Evolutionary conservation across 2,113 vertebrate species (phyloP), one percentile per base, ranked within the genome.

Genomic region (Probosciger aterrimus): DNA sequence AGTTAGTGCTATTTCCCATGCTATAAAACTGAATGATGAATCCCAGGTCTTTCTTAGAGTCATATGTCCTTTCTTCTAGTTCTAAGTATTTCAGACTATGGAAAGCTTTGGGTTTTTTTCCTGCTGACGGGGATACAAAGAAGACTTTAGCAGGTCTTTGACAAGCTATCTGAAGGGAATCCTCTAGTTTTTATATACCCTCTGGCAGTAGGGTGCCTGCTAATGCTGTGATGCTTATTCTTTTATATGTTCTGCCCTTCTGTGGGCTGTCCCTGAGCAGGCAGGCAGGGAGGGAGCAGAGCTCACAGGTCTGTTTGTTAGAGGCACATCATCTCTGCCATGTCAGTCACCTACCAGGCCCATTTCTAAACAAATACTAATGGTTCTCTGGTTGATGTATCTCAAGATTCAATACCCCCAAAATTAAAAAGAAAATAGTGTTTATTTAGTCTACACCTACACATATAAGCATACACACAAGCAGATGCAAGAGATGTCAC

Each of bases 1-100:
- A 75, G 44, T 83, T 93, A 81, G 52, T 73, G 65, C 64, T 52
- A 91, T 93, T 89, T 88, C 37, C 47, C 78, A 23, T 79, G 57
- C 69, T 88, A 16, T 78, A 84, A 93, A 93, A 62, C 44, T 52
- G 65, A 84, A 30, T 68, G 65, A 84, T 86, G 69, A 67, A 71
- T 88, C 39, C 90, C 35, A 71, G 47, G 65, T 73, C 73, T 84
- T 92, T 71, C 62, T 82, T 82, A 22, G 17, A 82, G 39, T 68
- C 18, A 0, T 47, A 22, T 5, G 8, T 52, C 30, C 43, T 90
- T 93, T 88, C 44, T 93, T 93, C 50, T 63, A 63, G 18, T 53
- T 90, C 35, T 47, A 86, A 52, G 33, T 52, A 50, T 57, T 92
- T 90, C 65, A 91, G 50, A 64, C 30, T 63, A 20, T 1, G 2